Evolutionary conservation across 2,797 vertebrate genomes (phyloP).

Genomic region (Premnoplex brunnescens): DNA sequence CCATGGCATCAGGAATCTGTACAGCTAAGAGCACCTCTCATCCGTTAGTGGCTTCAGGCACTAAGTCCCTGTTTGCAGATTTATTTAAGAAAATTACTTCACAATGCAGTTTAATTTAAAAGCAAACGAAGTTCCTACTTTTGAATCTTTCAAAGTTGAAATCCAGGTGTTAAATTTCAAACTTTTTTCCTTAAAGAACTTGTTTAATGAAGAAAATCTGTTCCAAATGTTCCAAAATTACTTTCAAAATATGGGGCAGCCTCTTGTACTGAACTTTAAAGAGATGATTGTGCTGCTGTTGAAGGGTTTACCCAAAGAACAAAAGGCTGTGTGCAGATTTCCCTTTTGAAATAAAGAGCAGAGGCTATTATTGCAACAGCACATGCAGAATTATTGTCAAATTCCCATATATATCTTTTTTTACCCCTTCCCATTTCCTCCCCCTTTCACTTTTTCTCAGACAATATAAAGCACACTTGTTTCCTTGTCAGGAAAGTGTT

Average conservation of each 20-base stretch:
- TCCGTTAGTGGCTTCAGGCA: background rate
- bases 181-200: background rate
- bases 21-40: background rate
- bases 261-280: background rate
- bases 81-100: background rate
- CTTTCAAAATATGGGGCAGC: background rate
- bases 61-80: background rate
- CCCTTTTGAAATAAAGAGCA: background rate
- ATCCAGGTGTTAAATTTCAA: background rate
- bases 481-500: background rate
- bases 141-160: background rate
- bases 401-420: background rate
- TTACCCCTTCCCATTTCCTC: fast-evolving
- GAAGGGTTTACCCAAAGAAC: background rate
- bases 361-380: background rate
- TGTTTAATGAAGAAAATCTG: background rate
- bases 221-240: background rate
- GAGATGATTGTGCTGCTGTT: background rate
- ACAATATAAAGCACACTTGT: background rate
- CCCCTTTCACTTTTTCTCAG: background rate
- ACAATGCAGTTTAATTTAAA: background rate
- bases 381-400: fast-evolving
- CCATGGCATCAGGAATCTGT: background rate
- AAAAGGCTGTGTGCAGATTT: background rate
- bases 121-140: background rate